A percentile compares a stretch with the other conserved stretches of the same genome.
Conservation (phyloP, 2,113 vertebrate genomes). For the Carassius auratus region DNA sequence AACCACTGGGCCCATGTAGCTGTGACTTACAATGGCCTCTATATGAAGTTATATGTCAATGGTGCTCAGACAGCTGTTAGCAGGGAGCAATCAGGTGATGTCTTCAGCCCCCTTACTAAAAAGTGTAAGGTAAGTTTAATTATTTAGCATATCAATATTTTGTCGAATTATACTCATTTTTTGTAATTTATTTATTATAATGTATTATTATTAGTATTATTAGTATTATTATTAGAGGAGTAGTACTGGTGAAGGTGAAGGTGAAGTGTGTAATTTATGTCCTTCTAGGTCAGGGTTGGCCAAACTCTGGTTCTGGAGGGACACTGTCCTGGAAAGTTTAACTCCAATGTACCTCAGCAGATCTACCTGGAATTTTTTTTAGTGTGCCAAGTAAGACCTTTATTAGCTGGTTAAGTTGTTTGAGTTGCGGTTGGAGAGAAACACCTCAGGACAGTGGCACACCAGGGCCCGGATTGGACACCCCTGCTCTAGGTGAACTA, state of each 20-base stretch:
- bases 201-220: neutral
- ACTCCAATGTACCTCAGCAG: too few relatives aligned
- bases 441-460: too few relatives aligned
- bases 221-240: too few relatives aligned
- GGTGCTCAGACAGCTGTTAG: constrained; percentile 93
- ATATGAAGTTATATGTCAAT: constrained; percentile 95
- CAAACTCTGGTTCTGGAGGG: neutral
- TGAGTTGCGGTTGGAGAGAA: too few relatives aligned
- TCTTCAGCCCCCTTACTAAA: constrained; percentile 92
- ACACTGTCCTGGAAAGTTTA: too few relatives aligned
- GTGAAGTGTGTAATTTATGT: constrained; percentile 11
- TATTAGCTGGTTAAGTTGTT: too few relatives aligned
- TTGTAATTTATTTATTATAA: neutral
- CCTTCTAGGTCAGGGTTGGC: neutral
- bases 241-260: neutral
- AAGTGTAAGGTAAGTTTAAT: constrained; percentile 84
- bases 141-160: neutral
- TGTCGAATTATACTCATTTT: neutral
- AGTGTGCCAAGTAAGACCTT: too few relatives aligned
- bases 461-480: too few relatives aligned
- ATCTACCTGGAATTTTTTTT: too few relatives aligned
- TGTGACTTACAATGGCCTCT: constrained; percentile 87
- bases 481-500: too few relatives aligned
- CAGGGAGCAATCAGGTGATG: constrained; percentile 88
- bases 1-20: constrained; percentile 92